Evolutionary conservation across 1,140 invertebrate species (phyloP).

Genomic region (Coelopa frigida): DNA sequence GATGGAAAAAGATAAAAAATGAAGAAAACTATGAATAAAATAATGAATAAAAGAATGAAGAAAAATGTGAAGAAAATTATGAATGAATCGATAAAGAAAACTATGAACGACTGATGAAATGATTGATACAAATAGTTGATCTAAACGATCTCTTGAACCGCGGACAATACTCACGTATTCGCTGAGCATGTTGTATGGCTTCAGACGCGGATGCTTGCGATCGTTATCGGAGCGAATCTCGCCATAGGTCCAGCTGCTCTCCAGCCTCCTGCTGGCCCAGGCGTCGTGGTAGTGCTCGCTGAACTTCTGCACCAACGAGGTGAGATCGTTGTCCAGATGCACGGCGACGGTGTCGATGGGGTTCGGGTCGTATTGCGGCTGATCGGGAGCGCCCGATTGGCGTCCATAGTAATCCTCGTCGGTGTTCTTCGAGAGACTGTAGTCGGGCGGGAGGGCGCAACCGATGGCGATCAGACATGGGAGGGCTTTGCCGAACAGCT

Average conservation of each 20-base stretch:
- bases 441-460: slow-evolving; percentile 96
- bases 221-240: slow-evolving; percentile 81
- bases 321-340: slow-evolving; percentile 80
- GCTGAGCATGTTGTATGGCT: slow-evolving; percentile 85
- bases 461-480: slow-evolving; percentile 94
- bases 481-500: slow-evolving; percentile 96
- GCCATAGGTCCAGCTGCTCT: slow-evolving; percentile 90
- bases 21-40: too few relatives aligned
- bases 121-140: too few relatives aligned
- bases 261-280: slow-evolving; percentile 92
- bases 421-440: slow-evolving; percentile 87
- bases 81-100: too few relatives aligned
- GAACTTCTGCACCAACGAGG: slow-evolving; percentile 90
- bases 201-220: slow-evolving; percentile 88
- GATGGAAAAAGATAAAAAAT: too few relatives aligned
- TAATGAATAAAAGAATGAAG: too few relatives aligned
- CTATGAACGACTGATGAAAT: too few relatives aligned
- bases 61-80: too few relatives aligned
- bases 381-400: slow-evolving; percentile 62
- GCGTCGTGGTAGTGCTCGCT: slow-evolving; percentile 99
- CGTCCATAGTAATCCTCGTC: slow-evolving; percentile 85
- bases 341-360: slow-evolving; percentile 88
- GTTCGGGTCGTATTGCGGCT: slow-evolving; percentile 87
- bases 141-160: too few relatives aligned
- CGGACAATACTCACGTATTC: slow-evolving; percentile 79